Evolutionary conservation across 2,797 vertebrate genomes (phyloP).

Genomic region (Micromesistius poutassou): DNA sequence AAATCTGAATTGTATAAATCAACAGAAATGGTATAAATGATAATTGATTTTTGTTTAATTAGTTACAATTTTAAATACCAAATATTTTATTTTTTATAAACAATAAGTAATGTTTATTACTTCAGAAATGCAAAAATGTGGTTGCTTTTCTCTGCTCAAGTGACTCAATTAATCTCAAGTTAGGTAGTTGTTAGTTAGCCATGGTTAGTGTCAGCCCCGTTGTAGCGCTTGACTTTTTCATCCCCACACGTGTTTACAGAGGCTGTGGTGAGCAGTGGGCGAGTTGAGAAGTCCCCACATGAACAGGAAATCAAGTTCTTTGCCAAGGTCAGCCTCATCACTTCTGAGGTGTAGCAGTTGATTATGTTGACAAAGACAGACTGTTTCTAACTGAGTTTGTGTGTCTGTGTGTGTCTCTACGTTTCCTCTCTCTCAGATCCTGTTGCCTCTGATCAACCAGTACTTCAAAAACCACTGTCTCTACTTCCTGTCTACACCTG

Average conservation of each 20-base stretch:
- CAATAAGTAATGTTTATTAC: not conserved
- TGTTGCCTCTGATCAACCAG: slow-evolving; percentile 91
- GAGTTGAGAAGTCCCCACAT: slow-evolving; percentile 93
- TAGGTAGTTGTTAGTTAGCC: no score
- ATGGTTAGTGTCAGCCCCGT: no score
- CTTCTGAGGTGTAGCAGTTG: not conserved
- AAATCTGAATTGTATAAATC: not conserved
- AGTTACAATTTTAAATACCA: not conserved
- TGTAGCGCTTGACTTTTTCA: not conserved
- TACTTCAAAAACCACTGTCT: slow-evolving; percentile 97
- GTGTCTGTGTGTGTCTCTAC: not conserved
- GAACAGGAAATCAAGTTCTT: slow-evolving; percentile 98
- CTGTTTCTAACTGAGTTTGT: not conserved
- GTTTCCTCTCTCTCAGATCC: slow-evolving; percentile 72
- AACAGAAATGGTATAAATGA: not conserved
- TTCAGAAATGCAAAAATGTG: not conserved
- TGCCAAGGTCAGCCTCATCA: slow-evolving; percentile 78
- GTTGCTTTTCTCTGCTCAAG: not conserved
- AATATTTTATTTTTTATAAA: no score
- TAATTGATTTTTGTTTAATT: not conserved
- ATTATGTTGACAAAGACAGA: not conserved
- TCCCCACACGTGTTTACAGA: slow-evolving; percentile 64
- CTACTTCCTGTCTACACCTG: slow-evolving; percentile 92
- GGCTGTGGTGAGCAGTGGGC: slow-evolving; percentile 92
- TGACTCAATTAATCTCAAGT: not conserved